These are phyloP conservation scores for Pomacea canaliculata DNA, from an alignment of 2,888 invertebrate species.

Conservation along the genomic window DNA sequence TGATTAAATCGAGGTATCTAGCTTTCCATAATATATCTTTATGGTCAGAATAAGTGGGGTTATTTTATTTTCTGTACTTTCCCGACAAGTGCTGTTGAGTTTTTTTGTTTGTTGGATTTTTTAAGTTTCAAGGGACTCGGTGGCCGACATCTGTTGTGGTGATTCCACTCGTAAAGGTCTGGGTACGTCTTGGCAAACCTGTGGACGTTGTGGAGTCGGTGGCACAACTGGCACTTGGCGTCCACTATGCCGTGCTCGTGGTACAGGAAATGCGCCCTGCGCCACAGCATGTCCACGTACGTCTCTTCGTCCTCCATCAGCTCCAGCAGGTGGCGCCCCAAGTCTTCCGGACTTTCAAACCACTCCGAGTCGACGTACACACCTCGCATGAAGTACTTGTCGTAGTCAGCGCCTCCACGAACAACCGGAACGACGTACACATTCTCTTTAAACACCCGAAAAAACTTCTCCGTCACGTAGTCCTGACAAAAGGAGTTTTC, in stretches of 20 bases:
- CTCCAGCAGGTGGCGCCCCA: slow-evolving; percentile 20
- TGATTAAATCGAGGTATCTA: too few relatives aligned
- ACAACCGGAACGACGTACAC: slow-evolving; percentile 29
- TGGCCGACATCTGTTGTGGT: neutral
- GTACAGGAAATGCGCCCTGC: slow-evolving; percentile 1
- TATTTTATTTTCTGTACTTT: too few relatives aligned
- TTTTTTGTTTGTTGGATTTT: too few relatives aligned
- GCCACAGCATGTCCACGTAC: slow-evolving; percentile 14
- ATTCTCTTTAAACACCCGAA: neutral
- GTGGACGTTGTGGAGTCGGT: neutral
- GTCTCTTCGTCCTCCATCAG: neutral
- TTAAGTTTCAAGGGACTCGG: neutral
- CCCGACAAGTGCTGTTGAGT: too few relatives aligned
- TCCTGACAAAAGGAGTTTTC: slow-evolving; percentile 35
- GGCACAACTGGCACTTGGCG: slow-evolving; percentile 12
- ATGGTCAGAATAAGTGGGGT: too few relatives aligned
- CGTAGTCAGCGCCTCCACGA: slow-evolving; percentile 32
- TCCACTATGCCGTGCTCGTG: slow-evolving; percentile 5
- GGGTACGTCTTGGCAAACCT: neutral
- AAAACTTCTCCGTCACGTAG: slow-evolving; percentile 38
- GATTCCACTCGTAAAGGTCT: slow-evolving; percentile 5
- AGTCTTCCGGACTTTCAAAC: slow-evolving; percentile 15
- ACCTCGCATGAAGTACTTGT: slow-evolving; percentile 16
- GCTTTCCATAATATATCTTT: too few relatives aligned
- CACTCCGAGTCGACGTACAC: slow-evolving; percentile 20